Evolutionary conservation across 2,888 invertebrate genomes (phyloP).

Genomic region (Melanchra persicariae): DNA sequence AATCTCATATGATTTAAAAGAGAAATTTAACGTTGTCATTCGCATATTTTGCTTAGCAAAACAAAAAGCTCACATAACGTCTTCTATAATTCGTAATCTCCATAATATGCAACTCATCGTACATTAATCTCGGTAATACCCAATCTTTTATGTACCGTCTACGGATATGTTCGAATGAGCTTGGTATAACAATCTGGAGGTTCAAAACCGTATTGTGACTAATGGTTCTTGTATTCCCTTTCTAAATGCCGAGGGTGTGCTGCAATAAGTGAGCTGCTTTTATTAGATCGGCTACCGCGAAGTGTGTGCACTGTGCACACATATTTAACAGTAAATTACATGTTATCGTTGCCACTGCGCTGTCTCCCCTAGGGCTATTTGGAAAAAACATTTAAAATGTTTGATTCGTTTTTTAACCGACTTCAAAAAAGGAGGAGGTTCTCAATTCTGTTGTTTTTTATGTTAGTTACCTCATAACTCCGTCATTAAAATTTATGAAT

Average conservation of each 20-base stretch:
- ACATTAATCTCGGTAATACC: slow-evolving; percentile 33
- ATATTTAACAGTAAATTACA: slow-evolving; percentile 32
- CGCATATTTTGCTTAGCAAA: slow-evolving; percentile 15
- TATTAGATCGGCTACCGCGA: slow-evolving; percentile 10
- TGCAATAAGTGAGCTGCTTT: slow-evolving; percentile 26
- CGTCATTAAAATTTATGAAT: too few species aligned
- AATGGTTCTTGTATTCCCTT: slow-evolving; percentile 31
- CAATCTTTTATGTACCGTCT: slow-evolving; percentile 25
- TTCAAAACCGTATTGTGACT: slow-evolving; percentile 17
- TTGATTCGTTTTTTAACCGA: not conserved
- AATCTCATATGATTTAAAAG: slow-evolving; percentile 12
- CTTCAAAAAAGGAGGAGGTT: too few species aligned
- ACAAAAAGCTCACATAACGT: slow-evolving; percentile 26
- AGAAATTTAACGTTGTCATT: slow-evolving; percentile 24
- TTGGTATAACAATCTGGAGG: slow-evolving; percentile 18
- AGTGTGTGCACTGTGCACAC: slow-evolving; percentile 28
- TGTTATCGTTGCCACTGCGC: slow-evolving; percentile 10
- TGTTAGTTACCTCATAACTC: too few species aligned
- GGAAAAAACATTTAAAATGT: not conserved
- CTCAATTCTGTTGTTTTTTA: too few species aligned
- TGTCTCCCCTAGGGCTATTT: slow-evolving; percentile 28
- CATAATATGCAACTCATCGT: slow-evolving; percentile 43
- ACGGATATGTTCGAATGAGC: slow-evolving; percentile 36
- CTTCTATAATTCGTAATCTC: slow-evolving; percentile 35
- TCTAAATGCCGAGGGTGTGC: slow-evolving; percentile 22